Evolutionary conservation across 2,888 invertebrate genomes (phyloP).

Genomic region (Sthenelais limicola): DNA sequence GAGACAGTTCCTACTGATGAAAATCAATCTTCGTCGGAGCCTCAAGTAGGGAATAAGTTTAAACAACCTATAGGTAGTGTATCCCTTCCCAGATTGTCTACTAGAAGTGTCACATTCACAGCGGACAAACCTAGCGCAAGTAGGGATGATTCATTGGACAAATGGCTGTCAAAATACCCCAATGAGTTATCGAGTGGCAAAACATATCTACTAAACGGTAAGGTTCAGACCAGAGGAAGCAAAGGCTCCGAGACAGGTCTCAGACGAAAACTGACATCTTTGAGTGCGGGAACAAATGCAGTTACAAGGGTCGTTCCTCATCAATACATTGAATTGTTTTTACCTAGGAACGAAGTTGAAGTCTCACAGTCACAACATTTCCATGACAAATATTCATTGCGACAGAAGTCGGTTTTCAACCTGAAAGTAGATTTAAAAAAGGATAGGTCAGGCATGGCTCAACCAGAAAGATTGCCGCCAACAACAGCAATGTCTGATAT

Average conservation of each 20-base stretch:
- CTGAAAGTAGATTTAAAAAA: constrained; percentile 14
- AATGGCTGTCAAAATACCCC: constrained; percentile 5
- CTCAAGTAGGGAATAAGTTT: no score
- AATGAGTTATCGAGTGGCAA: background rate
- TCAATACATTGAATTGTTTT: constrained; percentile 16
- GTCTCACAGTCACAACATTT: constrained; percentile 5
- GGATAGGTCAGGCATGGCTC: no score
- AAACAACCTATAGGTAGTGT: no score
- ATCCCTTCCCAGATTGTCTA: background rate
- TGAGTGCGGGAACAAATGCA: background rate
- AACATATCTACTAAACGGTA: background rate
- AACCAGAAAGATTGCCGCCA: no score
- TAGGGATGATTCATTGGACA: background rate
- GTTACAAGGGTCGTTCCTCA: background rate
- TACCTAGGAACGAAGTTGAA: constrained; percentile 14
- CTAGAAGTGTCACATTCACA: constrained; percentile 8
- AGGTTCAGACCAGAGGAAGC: no score
- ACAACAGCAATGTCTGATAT: no score
- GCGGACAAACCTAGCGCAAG: background rate
- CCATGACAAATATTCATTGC: constrained; percentile 6
- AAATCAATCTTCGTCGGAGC: background rate
- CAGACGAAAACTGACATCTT: background rate
- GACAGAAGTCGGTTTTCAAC: constrained; percentile 24
- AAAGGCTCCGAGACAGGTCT: background rate
- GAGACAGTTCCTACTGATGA: background rate